Conservation (phyloP, 92 coral and sea anemone genomes). For the Porites divaricata region DNA sequence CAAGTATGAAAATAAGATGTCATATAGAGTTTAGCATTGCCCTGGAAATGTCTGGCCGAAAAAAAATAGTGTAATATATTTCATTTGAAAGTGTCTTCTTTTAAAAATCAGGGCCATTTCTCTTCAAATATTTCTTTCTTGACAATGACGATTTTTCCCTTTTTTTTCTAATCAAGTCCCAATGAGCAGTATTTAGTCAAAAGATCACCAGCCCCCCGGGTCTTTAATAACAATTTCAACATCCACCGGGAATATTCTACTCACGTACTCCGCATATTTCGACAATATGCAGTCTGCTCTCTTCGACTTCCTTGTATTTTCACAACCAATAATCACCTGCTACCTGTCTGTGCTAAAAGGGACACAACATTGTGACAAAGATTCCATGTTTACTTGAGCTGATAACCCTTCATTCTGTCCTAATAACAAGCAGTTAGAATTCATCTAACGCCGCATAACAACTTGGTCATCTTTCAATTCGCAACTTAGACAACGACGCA, state of each 20-base stretch:
- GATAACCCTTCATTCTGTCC: no score
- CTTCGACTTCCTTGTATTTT: not conserved
- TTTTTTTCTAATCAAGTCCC: no score
- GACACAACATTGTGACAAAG: not conserved
- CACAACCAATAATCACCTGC: not conserved
- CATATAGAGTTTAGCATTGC: not conserved
- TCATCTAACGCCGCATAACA: no score
- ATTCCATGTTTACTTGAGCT: not conserved
- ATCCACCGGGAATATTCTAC: not conserved
- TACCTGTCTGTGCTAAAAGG: not conserved
- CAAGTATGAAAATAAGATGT: not conserved
- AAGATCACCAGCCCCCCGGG: not conserved
- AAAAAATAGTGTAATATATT: not conserved
- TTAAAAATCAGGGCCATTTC: no score
- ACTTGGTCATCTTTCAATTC: no score
- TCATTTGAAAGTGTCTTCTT: no score
- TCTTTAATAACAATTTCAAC: not conserved
- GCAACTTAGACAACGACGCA: no score
- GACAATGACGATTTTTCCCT: no score
- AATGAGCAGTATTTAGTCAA: not conserved
- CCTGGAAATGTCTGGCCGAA: not conserved
- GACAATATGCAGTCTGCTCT: no score
- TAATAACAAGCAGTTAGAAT: no score
- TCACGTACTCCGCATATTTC: conserved; percentile 16
- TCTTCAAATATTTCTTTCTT: no score